Evolutionary conservation across 2,113 vertebrate species (phyloP).

Genomic region (Centropus unirufus): DNA sequence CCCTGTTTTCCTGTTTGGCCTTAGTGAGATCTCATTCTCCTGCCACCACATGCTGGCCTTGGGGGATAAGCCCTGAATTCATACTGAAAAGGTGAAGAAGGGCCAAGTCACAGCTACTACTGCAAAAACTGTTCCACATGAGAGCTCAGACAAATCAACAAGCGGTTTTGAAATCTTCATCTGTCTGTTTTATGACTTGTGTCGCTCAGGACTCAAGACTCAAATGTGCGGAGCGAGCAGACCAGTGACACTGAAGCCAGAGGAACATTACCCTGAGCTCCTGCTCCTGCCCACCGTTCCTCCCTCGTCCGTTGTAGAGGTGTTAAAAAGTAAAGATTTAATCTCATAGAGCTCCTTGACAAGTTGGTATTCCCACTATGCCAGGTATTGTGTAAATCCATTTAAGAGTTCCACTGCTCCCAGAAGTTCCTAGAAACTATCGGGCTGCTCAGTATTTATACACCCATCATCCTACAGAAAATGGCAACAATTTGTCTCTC

Average conservation of each 20-base stretch:
- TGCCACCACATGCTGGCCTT: background rate
- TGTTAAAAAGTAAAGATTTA: background rate
- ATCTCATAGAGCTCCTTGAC: background rate
- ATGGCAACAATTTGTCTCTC: background rate
- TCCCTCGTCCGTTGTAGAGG: background rate
- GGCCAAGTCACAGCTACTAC: background rate
- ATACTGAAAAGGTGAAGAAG: background rate
- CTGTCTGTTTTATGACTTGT: background rate
- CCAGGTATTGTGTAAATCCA: background rate
- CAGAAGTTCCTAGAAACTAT: background rate
- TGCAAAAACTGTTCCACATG: background rate
- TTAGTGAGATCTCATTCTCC: background rate
- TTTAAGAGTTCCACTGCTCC: background rate
- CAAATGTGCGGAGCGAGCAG: accelerated
- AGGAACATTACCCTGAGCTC: background rate
- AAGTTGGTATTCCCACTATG: background rate
- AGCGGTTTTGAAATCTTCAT: background rate
- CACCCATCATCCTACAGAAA: background rate
- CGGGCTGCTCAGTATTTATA: background rate
- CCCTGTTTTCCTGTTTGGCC: background rate
- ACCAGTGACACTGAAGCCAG: background rate
- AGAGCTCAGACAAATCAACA: background rate
- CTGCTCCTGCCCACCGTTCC: background rate
- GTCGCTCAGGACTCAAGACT: background rate
- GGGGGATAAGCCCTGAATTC: background rate